These are phyloP conservation scores for Micromys minutus DNA, from an alignment of 2,113 vertebrate species.

Conservation along the genomic window DNA sequence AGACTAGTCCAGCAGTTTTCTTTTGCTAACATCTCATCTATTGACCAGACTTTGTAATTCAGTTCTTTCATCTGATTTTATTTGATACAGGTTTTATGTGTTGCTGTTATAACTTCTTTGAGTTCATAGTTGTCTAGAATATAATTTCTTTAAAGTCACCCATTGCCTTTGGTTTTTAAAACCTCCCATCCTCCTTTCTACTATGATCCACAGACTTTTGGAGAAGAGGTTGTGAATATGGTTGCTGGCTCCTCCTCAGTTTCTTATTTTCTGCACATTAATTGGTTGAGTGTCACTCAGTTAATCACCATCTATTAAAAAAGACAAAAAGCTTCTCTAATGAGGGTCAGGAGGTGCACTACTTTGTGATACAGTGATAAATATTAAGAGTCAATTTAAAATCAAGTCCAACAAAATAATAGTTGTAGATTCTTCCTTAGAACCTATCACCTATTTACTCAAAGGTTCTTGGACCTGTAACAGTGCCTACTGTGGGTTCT, in stretches of 20 bases:
- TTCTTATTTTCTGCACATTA: background rate
- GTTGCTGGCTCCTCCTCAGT: background rate
- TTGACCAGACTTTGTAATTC: no score
- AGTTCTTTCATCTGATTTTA: background rate
- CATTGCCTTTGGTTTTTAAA: background rate
- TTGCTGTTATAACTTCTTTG: background rate
- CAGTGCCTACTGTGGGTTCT: background rate
- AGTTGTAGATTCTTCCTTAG: background rate
- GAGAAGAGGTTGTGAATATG: background rate
- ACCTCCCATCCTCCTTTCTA: background rate
- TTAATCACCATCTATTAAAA: background rate
- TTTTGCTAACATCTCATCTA: background rate
- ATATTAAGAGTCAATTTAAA: background rate
- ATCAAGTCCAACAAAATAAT: background rate
- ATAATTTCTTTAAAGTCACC: background rate
- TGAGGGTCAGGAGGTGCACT: background rate
- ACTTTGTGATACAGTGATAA: no score
- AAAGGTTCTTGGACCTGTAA: background rate
- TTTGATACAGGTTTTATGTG: no score
- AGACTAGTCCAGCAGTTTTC: background rate
- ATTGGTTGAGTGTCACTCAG: no score
- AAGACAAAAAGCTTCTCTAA: no score
- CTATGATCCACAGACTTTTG: background rate
- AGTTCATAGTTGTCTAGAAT: background rate
- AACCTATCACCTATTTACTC: background rate